These are phyloP conservation scores for Gymnothorax reevesii DNA, from an alignment of 2,797 vertebrate genomes.

Conservation along the genomic window DNA sequence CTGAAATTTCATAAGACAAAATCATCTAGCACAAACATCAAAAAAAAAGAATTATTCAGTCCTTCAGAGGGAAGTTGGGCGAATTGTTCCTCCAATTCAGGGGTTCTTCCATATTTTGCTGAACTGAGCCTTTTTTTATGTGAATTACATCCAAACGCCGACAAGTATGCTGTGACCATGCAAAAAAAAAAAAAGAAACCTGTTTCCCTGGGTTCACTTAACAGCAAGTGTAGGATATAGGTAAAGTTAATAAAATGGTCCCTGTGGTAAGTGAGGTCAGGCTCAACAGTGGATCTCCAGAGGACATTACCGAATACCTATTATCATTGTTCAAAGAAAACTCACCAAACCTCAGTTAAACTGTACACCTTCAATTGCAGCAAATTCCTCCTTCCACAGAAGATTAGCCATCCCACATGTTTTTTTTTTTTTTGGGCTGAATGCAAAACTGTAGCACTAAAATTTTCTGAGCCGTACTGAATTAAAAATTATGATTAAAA, in stretches of 20 bases:
- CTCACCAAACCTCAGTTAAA: slow-evolving; percentile 20
- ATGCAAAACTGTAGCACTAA: slow-evolving; percentile 38
- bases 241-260: slow-evolving; percentile 39
- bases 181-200: background rate
- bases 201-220: background rate
- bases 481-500: background rate
- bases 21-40: background rate
- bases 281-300: slow-evolving; percentile 35
- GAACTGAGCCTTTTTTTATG: background rate
- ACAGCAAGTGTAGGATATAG: background rate
- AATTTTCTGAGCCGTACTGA: slow-evolving; percentile 22
- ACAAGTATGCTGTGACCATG: background rate
- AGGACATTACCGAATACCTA: background rate
- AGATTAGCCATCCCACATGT: slow-evolving; percentile 32
- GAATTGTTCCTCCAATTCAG: background rate
- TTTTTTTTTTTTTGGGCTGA: slow-evolving; percentile 43
- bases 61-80: background rate
- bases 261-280: slow-evolving; percentile 17
- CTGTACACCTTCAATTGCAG: slow-evolving; percentile 13
- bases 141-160: background rate
- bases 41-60: background rate
- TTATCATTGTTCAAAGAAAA: background rate
- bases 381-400: slow-evolving; percentile 29
- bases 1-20: background rate
- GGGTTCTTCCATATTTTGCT: background rate